Base-by-base conservation (phyloP, 2,113 vertebrate species). In the Sinosuthora webbiana region DNA sequence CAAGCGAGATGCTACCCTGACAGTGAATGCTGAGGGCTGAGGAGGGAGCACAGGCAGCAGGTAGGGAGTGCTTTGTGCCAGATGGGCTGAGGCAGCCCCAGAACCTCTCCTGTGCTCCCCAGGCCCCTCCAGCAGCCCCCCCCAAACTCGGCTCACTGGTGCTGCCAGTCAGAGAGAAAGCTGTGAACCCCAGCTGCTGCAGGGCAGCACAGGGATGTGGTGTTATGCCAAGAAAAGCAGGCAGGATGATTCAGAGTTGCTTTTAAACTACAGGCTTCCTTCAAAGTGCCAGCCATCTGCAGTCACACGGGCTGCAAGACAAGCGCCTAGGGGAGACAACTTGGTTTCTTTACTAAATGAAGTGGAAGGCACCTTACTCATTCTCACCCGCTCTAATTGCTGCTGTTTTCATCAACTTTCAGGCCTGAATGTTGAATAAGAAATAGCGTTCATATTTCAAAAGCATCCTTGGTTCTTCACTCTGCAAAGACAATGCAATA, bases 231-330 rank as follows among this genome's bases (percentile, higher is more conserved):
- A 90, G 85, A 69, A 42, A 65, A 88, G 56, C 67, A 86, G 87
- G 91, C 95, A 88, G 91, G 87, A 42, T 95, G 80, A 93, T 87
- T 81, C 79, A 79, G 91, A 89, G 91, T 18, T 90, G 80, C 82
- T 79, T 83, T 94, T 90, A 84, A 91, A 91, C 90, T 70, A 63
- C 47, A 94, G 85, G 30, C 52, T 91, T 73, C 79, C 79, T 81
- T 67, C 65, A 55, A 91, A 96, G 87, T 49, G 81, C 42, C 84
- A 97, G 84, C 91, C 70, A 62, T 92, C 81, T 78, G 79, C 88
- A 96, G 83, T 25, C 77, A 88, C 45, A 87, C 60, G 47, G 73
- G 89, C 89, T 62, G 87, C 75, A 93, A 87, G 91, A n/a, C 37
- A 75, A 39, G 64, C 10, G 59, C 74, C 80, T 39, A 16, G 33